Base-by-base conservation (phyloP, 2,797 vertebrate genomes). In the Ceryle rudis region DNA sequence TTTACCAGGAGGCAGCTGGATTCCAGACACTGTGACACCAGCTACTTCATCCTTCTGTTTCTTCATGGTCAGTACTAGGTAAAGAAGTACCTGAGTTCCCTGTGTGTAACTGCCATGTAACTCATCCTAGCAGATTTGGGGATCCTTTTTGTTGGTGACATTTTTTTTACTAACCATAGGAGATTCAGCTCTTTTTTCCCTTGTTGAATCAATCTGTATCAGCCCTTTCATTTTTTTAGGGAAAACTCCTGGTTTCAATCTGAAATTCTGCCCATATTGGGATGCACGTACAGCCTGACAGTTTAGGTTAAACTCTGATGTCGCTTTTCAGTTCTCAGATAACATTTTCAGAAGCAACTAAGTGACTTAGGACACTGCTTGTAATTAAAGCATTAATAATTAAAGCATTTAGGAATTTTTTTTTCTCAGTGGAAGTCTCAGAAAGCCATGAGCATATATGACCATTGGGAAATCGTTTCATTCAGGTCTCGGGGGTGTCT, bases 381-480 rank as follows among this genome's bases (percentile, higher is more conserved):
- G 39, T 67, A 47, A 47, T 47, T 47, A 47, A 47, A 47, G 20
- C 23, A 54, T 16, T 23, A 23, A 13, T 46, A 82, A 70, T 51
- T 73, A 80, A 81, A 92, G n/a, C 28, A 87, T 57, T 73, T 85
- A 57, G 33, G 52, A 93, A 77, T 72, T 81, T 92, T 25, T 92
- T 25, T 1, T 2, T 71, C 0, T 8, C 51, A 70, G 25, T 58
- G 23, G 42, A 85, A 77, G 25, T 64, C 41, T 77, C 28, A 82
- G n/a, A 18, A 11, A 57, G 14, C 2, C 61, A 39, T 49, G 11
- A 58, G 14, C 46, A 4, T 54, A 23, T n/a, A 44, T 25, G 9
- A 39, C 28, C 33, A 33, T 3, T 61, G 23, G 14, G 42, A 88
- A n/a, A 35, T 51, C 1, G 64, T 46, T 77, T 58, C 11, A 71